Evolutionary conservation across 2,888 invertebrate species (phyloP).

Genomic region (Sesia bembeciformis): DNA sequence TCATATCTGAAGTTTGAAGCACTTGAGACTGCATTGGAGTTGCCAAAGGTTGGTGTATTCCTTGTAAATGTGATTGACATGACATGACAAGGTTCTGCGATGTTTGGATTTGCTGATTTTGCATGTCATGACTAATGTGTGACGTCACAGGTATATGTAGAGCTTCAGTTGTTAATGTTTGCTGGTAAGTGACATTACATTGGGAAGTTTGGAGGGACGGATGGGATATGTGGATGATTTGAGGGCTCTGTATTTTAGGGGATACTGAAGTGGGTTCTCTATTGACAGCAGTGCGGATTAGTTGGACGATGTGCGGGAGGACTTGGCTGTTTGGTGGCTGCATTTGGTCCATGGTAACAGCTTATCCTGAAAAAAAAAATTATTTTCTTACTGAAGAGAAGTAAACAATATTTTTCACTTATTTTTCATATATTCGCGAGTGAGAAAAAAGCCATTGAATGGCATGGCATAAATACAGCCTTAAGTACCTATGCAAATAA

Average conservation of each 20-base stretch:
- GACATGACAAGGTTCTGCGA: conserved; percentile 55
- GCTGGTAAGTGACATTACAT: conserved; percentile 49
- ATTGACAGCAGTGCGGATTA: background rate
- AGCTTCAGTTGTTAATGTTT: conserved; percentile 40
- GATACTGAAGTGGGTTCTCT: background rate
- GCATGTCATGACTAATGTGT: conserved; percentile 32
- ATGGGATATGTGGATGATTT: conserved; percentile 45
- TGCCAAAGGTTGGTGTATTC: conserved; percentile 12
- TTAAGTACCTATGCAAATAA: background rate
- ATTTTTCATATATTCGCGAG: background rate
- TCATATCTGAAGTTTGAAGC: conserved; percentile 38
- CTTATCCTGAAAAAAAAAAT: background rate
- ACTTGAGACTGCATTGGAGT: conserved; percentile 18
- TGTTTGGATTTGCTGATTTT: conserved; percentile 28
- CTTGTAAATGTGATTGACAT: conserved; percentile 24
- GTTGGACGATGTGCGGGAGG: conserved; percentile 51
- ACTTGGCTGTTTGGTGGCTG: conserved; percentile 26
- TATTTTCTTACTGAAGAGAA: background rate
- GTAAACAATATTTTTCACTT: background rate
- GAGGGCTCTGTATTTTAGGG: conserved; percentile 32
- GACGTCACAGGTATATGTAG: conserved; percentile 37
- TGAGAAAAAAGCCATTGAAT: background rate
- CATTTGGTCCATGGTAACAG: conserved; percentile 44
- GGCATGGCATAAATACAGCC: background rate
- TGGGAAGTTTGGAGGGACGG: conserved; percentile 39